These are phyloP conservation scores for Lasaia peninsularis DNA, from an alignment of 1,140 invertebrate genomes.

Conservation along the genomic window DNA sequence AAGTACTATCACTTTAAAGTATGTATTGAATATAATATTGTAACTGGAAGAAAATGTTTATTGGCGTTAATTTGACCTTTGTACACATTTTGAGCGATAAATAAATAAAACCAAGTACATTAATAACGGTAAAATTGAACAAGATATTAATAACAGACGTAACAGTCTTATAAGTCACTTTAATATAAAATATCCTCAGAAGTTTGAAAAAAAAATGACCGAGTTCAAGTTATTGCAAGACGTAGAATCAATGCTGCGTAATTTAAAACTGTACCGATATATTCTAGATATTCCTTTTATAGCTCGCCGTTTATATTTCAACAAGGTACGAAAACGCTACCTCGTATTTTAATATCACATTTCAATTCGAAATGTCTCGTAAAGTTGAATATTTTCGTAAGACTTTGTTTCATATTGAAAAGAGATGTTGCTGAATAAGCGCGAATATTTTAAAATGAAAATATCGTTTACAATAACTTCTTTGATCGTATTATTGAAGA, in stretches of 20 bases:
- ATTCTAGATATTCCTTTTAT: constrained; percentile 4
- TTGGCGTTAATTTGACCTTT: too few relatives aligned
- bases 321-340: constrained; percentile 31
- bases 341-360: constrained; percentile 33
- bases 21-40: too few relatives aligned
- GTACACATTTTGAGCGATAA: too few relatives aligned
- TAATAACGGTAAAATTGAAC: too few relatives aligned
- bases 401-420: constrained; percentile 14
- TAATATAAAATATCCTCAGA: background rate
- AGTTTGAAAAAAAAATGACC: background rate
- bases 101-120: too few relatives aligned
- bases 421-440: constrained; percentile 10
- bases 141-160: background rate
- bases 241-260: constrained; percentile 11
- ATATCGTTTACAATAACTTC: constrained; percentile 10
- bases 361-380: constrained; percentile 24
- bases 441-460: constrained; percentile 7
- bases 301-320: constrained; percentile 23
- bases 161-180: background rate
- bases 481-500: constrained; percentile 1
- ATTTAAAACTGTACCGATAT: constrained; percentile 12
- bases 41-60: too few relatives aligned
- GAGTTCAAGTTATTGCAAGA: background rate
- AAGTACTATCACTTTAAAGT: too few relatives aligned
- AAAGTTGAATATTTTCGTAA: constrained; percentile 27